Evolutionary conservation across 2,113 vertebrate species (phyloP), one percentile per base, ranked within the genome.

Genomic region (Mirza zaza): DNA sequence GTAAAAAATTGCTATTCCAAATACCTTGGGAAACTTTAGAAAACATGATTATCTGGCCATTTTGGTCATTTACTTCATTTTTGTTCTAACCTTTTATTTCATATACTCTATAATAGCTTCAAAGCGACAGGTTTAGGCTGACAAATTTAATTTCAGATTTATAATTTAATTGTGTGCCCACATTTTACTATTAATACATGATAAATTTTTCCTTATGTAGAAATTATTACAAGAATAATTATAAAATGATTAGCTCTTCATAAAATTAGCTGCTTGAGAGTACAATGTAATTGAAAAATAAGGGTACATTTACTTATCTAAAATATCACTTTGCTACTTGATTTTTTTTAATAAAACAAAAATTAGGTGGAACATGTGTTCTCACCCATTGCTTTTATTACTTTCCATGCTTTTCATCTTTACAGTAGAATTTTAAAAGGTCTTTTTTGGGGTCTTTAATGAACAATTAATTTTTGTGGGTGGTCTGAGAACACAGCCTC

Each of bases 401-500:
- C 45, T 91, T 91, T 94, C 63, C 80, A 59, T 34, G 91, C 97
- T 96, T 97, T 97, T 96, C 94, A 96, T 97, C 95, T 95, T 90
- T 90, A 94, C 7, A 90, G 76, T 96, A 95, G 94, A 96, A 68
- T 77, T 97, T 97, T 95, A 85, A 96, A 94, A 95, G 80, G 6
- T 82, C 55, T 83, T 84, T 94, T 92, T 94, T 94, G 67, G 75
- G 80, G 68, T 93, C 83, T 92, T 97, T 95, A 97, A 96, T 96
- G 97, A 97, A 83, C 88, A 97, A 88, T 97, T 97, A 95, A 97
- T 92, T 97, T 97, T 96, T 97, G 97, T 96, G 97, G 95, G 96
- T 97, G 96, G 97, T 96, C 97, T 86, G 90, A 95, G 81, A 97
- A 96, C 70, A 92, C 17, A 92, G 92, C 96, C 85, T 75, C n/a